phyloP scores from a whole-genome alignment of 1,140 invertebrate species.

The Scylla paramamosain region DNA sequence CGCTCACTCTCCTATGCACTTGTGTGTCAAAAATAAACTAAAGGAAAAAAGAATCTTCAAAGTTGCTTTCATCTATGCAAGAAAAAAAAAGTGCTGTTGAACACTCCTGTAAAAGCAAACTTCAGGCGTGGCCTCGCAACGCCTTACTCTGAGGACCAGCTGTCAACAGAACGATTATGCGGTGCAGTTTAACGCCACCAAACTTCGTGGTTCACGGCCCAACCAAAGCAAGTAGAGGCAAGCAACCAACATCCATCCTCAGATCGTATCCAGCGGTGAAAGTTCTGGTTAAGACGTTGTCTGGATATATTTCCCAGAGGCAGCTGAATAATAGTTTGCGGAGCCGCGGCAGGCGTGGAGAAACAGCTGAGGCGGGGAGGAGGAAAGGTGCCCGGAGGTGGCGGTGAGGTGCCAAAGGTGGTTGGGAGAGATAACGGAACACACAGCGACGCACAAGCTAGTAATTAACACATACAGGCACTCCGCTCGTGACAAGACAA shows the following conservation, averaged over 20 bases:
- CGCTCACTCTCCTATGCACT: neutral
- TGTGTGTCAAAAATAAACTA: too few relatives aligned
- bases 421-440: neutral
- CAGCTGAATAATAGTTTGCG: constrained; percentile 52
- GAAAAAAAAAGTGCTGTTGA: too few relatives aligned
- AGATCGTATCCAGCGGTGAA: constrained; percentile 53
- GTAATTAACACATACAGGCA: neutral
- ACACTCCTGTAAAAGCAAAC: too few relatives aligned
- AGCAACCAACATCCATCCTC: constrained; percentile 47
- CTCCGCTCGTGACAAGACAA: neutral
- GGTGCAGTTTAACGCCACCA: constrained; percentile 15
- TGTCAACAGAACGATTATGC: constrained; percentile 41
- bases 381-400: neutral
- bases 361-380: neutral
- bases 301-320: constrained; percentile 64
- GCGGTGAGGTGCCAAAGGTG: constrained; percentile 2
- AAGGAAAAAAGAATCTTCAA: too few relatives aligned
- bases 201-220: neutral
- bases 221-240: neutral
- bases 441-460: neutral
- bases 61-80: too few relatives aligned
- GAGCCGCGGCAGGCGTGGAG: constrained; percentile 1
- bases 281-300: constrained; percentile 58
- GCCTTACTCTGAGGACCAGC: neutral
- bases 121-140: neutral